A percentile compares a stretch with the other conserved stretches of the same genome.
Conservation (phyloP, 2,888 invertebrate species). For the Drosophila limbata region DNA sequence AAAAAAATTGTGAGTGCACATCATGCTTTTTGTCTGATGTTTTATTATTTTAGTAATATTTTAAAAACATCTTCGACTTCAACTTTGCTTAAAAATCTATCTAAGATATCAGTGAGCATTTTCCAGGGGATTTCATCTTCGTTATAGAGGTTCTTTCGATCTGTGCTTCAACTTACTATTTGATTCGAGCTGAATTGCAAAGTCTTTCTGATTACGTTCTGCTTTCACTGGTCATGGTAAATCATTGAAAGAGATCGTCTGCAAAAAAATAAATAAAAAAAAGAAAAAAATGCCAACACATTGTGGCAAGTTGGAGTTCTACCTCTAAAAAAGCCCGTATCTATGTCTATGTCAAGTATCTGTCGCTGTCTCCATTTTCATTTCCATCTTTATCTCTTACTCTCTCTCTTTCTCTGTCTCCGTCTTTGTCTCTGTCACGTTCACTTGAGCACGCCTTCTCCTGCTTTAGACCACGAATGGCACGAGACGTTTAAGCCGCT, state of each 20-base stretch:
- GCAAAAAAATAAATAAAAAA: conserved; percentile 1
- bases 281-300: background rate
- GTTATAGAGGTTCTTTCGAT: background rate
- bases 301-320: conserved; percentile 21
- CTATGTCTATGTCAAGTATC: conserved; percentile 58
- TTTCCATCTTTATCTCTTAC: background rate
- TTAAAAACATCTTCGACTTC: background rate
- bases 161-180: conserved; percentile 12
- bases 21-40: no score
- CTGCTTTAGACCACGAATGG: conserved; percentile 43
- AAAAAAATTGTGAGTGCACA: no score
- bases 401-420: background rate
- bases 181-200: conserved; percentile 28
- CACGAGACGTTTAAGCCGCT: conserved; percentile 67
- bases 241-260: conserved; percentile 52
- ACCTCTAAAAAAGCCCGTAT: conserved; percentile 9
- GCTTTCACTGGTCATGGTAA: conserved; percentile 71
- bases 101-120: background rate
- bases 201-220: conserved; percentile 63
- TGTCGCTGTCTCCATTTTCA: conserved; percentile 6
- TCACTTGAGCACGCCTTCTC: conserved; percentile 47
- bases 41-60: no score
- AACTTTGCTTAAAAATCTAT: background rate
- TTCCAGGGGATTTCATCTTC: background rate
- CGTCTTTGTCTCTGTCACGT: conserved; percentile 53